Evolutionary conservation across 2,888 invertebrate species (phyloP).

Genomic region (Hydroisotoma schaefferi): DNA sequence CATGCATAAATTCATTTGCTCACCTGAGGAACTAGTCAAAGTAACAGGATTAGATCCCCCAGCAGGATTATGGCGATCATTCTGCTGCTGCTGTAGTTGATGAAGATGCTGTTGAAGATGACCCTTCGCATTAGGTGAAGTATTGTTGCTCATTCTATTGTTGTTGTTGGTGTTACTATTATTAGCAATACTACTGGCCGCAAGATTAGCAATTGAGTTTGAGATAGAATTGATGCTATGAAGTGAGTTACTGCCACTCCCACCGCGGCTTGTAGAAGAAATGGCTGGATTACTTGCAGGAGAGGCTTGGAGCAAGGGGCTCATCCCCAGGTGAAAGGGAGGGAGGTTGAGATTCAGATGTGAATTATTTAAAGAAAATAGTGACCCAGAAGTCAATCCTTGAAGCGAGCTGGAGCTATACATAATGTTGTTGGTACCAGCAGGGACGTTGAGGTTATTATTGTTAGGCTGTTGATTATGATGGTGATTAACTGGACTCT

Average conservation of each 20-base stretch:
- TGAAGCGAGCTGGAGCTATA: neutral
- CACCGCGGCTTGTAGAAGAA: neutral
- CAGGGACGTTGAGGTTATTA: neutral
- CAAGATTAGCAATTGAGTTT: neutral
- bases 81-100: neutral
- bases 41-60: neutral
- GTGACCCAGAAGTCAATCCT: neutral
- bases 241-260: neutral
- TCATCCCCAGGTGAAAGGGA: neutral
- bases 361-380: slow-evolving; percentile 3
- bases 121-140: neutral
- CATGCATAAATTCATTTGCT: neutral
- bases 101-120: neutral
- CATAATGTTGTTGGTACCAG: neutral
- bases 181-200: neutral
- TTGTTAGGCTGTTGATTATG: slow-evolving; percentile 11
- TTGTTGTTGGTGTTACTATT: slow-evolving; percentile 1
- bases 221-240: neutral
- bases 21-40: neutral
- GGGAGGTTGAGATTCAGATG: slow-evolving; percentile 6
- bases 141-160: slow-evolving; percentile 4
- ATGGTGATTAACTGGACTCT: slow-evolving; percentile 10
- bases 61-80: neutral
- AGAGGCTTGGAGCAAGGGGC: neutral
- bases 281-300: slow-evolving; percentile 1